phyloP scores from a whole-genome alignment of 2,888 invertebrate genomes.

The Hedya salicella region DNA sequence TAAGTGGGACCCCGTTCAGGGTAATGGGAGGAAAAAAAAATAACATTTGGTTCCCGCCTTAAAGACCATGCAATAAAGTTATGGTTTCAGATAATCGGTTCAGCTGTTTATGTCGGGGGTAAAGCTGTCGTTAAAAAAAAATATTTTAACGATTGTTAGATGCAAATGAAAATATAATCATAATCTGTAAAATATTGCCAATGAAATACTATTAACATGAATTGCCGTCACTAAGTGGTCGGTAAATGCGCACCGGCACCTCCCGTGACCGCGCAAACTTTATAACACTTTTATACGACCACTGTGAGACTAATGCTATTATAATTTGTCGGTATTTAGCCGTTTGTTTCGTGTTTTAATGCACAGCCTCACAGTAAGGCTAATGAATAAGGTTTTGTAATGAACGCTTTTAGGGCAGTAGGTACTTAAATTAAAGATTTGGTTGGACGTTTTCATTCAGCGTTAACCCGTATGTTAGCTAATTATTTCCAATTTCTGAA shows the following conservation, averaged over 20 bases:
- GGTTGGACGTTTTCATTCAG: too few species aligned
- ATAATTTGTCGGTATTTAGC: constrained; percentile 3
- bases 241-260: constrained; percentile 35
- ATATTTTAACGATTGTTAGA: too few species aligned
- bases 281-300: constrained; percentile 32
- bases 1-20: too few species aligned
- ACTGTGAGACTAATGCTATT: constrained; percentile 7
- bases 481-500: too few species aligned
- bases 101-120: too few species aligned
- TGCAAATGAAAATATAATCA: constrained; percentile 46
- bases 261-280: constrained; percentile 32
- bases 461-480: too few species aligned
- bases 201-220: constrained; percentile 58
- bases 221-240: constrained; percentile 41
- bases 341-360: constrained; percentile 16
- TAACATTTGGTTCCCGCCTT: too few species aligned
- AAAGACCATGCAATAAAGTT: constrained; percentile 2
- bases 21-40: too few species aligned
- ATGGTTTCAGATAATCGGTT: too few species aligned
- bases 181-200: constrained; percentile 50
- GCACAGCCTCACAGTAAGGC: too few species aligned
- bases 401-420: background rate
- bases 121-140: too few species aligned
- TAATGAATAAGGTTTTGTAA: background rate
- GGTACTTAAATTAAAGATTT: too few species aligned